phyloP scores from a whole-genome alignment of 1,140 invertebrate genomes.

The Heterodera carotae region DNA sequence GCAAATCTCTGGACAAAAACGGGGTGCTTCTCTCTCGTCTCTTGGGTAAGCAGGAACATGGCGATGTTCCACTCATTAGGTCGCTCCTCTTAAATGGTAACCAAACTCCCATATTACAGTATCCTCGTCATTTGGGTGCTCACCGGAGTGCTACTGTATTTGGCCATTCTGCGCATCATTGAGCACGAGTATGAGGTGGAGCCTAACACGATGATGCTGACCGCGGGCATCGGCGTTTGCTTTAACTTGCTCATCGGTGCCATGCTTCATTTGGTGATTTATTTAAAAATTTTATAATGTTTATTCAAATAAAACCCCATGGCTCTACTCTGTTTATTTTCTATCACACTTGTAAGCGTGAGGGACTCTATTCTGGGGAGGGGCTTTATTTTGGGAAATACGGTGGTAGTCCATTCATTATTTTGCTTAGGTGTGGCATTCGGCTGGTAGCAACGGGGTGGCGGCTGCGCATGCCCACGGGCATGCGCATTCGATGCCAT shows the following conservation, averaged over 20 bases:
- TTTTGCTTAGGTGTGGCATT: neutral
- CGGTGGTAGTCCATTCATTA: no score
- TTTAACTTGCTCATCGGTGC: constrained; percentile 86
- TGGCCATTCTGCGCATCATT: constrained; percentile 84
- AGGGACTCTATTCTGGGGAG: no score
- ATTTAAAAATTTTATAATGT: neutral
- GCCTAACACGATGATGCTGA: constrained; percentile 82
- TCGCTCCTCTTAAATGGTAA: no score
- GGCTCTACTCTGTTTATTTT: no score
- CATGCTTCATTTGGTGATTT: constrained; percentile 44
- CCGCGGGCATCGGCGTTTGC: constrained; percentile 82
- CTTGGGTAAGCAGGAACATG: no score
- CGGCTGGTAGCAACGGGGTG: neutral
- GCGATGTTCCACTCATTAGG: no score
- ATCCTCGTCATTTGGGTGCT: constrained; percentile 95
- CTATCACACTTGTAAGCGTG: no score
- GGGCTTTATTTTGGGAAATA: no score
- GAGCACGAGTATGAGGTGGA: constrained; percentile 82
- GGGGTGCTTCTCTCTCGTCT: no score
- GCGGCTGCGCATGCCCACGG: constrained; percentile 27
- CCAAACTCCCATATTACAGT: constrained; percentile 73
- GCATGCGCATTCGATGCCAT: neutral
- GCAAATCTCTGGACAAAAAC: no score
- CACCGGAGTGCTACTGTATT: constrained; percentile 89
- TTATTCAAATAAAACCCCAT: no score